phyloP scores from a whole-genome alignment of 2,113 vertebrate species.

The Boulengeromyrus knoepffleri region DNA sequence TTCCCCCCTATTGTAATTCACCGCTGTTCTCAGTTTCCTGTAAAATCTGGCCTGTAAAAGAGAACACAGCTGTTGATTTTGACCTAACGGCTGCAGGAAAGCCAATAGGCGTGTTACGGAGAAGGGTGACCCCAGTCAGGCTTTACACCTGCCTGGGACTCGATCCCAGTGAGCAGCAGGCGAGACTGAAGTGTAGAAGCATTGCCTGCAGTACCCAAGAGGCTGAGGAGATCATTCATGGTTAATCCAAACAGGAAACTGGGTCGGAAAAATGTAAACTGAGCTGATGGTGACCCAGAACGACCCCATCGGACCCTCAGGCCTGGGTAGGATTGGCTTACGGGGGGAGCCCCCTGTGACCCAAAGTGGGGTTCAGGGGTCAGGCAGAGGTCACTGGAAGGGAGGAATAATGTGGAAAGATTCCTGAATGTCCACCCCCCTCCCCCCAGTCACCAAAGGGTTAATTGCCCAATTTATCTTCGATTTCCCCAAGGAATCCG shows the following conservation, averaged over 20 bases:
- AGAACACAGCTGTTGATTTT: not conserved
- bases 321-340: not conserved
- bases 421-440: not conserved
- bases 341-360: not conserved
- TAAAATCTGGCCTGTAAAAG: not conserved
- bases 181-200: not conserved
- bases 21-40: not conserved
- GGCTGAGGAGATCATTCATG: not conserved
- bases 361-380: not conserved
- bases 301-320: not conserved
- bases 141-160: not conserved
- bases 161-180: not conserved
- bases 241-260: not conserved
- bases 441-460: not conserved
- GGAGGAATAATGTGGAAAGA: slow-evolving; percentile 12
- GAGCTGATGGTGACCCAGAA: not conserved
- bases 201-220: not conserved
- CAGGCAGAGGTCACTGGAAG: not conserved
- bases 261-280: slow-evolving; percentile 6
- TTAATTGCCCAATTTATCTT: slow-evolving; percentile 5
- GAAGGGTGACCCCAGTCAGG: not conserved
- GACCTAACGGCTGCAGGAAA: not conserved
- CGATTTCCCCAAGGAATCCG: not conserved
- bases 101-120: not conserved
- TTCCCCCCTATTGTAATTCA: not conserved